Conservation (phyloP, 2,888 invertebrate species). For the Drosophila austrosaltans region DNA sequence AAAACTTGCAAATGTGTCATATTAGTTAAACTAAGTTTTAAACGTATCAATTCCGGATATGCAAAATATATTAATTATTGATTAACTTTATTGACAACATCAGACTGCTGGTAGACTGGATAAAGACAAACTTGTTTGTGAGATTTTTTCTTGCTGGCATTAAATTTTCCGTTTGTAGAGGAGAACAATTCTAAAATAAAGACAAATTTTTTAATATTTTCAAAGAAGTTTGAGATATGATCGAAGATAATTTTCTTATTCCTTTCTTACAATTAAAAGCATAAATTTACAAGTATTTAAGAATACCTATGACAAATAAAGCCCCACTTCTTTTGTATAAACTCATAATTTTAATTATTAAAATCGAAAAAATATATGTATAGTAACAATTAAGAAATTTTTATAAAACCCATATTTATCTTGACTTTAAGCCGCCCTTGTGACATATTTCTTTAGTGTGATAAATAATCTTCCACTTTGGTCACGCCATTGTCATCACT, state of each 20-base stretch:
- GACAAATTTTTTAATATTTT: not conserved
- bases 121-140: not conserved
- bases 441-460: not conserved
- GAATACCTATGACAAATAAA: too few relatives aligned
- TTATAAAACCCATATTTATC: not conserved
- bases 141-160: not conserved
- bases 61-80: not conserved
- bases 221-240: too few relatives aligned
- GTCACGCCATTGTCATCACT: slow-evolving; percentile 5
- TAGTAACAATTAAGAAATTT: too few relatives aligned
- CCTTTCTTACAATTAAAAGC: too few relatives aligned
- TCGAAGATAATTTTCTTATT: too few relatives aligned
- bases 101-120: not conserved
- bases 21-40: not conserved
- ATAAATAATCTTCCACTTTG: slow-evolving; percentile 2
- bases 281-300: too few relatives aligned
- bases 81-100: not conserved
- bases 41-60: not conserved
- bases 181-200: not conserved
- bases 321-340: too few relatives aligned
- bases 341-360: too few relatives aligned
- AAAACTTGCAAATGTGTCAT: not conserved
- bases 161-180: too few relatives aligned
- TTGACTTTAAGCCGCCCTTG: not conserved
- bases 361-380: too few relatives aligned